These are phyloP conservation scores for Eulemur rubriventer DNA, from an alignment of 2,797 vertebrate species.

Conservation along the genomic window DNA sequence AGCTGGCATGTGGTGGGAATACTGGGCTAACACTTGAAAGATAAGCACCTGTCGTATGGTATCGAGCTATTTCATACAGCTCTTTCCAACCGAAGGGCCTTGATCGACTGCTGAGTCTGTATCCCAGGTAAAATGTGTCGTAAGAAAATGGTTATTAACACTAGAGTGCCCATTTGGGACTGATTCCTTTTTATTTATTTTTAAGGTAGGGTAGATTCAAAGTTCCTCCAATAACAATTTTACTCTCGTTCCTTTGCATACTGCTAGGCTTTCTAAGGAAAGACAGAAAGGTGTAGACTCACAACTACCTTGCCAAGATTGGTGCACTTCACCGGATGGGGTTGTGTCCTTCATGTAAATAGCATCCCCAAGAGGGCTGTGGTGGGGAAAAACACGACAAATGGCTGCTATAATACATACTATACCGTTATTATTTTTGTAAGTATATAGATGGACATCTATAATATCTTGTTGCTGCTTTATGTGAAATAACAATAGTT, in stretches of 20 bases:
- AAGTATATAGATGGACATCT: neutral
- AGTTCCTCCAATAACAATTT: neutral
- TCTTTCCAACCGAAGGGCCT: neutral
- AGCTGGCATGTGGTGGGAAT: neutral
- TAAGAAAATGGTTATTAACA: neutral
- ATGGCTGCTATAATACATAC: neutral
- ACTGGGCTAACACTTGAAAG: neutral
- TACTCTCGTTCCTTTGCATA: neutral
- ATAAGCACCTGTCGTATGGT: neutral
- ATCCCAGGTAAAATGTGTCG: neutral
- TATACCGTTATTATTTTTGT: neutral
- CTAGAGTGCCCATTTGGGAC: neutral
- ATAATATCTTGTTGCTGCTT: neutral
- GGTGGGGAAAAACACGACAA: neutral
- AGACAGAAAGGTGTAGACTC: neutral
- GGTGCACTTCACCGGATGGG: neutral
- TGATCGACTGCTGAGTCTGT: neutral
- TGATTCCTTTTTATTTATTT: neutral
- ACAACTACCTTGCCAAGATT: neutral
- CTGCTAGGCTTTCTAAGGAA: neutral
- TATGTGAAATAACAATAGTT: neutral
- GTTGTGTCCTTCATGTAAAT: neutral
- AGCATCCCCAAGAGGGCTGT: neutral
- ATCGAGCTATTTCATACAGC: rapidly evolving
- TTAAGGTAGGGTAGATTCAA: neutral